Evolutionary conservation across 2,888 invertebrate genomes (phyloP), one percentile per base, ranked within the genome.

Genomic region (Scaptomyza polygonia): DNA sequence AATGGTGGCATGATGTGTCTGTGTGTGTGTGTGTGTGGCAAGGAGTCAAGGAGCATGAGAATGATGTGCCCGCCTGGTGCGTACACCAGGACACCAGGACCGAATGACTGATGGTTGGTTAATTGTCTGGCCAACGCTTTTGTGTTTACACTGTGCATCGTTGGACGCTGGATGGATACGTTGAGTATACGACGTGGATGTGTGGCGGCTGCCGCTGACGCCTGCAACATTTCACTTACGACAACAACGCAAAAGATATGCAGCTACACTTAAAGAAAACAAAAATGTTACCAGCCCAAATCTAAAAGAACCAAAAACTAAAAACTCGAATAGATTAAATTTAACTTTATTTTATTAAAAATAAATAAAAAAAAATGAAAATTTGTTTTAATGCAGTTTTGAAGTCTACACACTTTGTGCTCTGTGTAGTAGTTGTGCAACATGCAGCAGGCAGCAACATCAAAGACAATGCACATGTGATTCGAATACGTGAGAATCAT

Each of bases 41-140:
- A 32, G 32, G 2, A 48, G 48, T 9, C 9, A 36, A 6, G 32
- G 5, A 29, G 36, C 8, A 11, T 5, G 58, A 39, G 75, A 14
- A 54, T 76, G 72, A 66, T 51, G 72, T 30, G 72, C 34, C 68
- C 68, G 67, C 72, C 80, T 65, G 74, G 71, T 81, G 80, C 80
- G 84, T 77, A 69, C 76, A 58, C 67, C 73, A 67, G 77, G 76
- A 66, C 68, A 77, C 63, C 75, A n/a, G n/a, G 81, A 77, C 63
- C 75, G 81, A 82, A 87, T 82, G 87, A 86, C 82, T 82, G 82
- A 82, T 82, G 85, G 87, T 78, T 82, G 87, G 82, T 87, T 82
- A 82, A 82, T 82, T 85, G 82, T 87, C 87, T 81, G 85, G 74
- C 75, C 81, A 81, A 75, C 48, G 82, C 78, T 75, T 72, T 66